Base-by-base conservation (phyloP, 2,113 vertebrate genomes). In the Mesitornis unicolor region DNA sequence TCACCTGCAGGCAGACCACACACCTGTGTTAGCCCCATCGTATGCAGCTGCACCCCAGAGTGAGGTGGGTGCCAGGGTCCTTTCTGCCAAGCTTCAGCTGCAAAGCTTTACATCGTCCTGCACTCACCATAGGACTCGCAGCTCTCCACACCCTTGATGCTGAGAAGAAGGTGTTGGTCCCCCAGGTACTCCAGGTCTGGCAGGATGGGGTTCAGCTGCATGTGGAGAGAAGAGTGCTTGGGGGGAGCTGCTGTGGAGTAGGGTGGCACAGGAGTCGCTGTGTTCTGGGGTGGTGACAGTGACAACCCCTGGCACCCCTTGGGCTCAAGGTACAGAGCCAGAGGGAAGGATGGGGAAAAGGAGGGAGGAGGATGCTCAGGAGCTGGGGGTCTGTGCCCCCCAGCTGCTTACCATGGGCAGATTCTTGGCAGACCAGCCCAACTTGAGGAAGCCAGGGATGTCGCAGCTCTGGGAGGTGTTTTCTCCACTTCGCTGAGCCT, bases 41-140 rank as follows among this genome's bases (percentile, higher is more conserved):
- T 16, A 21, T 4, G 57, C n/a, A 19, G 48, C 25, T 2, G 45
- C 60, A 20, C 29, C 29, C 6, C 1, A 0, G 43, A 36, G 35
- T 3, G 0, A 6, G 25, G 33, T 10, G 18, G 12, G 31, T 47
- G 48, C 45, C 19, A 6, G 19, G 7, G 5, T 84, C 15, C 53
- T 26, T 64, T 13, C 43, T n/a, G 63, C 53, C 67, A 2, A 81
- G 40, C 40, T 81, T 16, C 57, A 48, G 47, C 47, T 40, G 22
- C 57, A 51, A 25, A 73, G 6, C 70, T n/a, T n/a, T n/a, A n/a
- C 47, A 67, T 59, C 35, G 0, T 10, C 56, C 56, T 2, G 0
- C 42, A 96, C 96, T 12, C 61, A 99, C 99, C 99, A 1, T 99
- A 99, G 74, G 99, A 99, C 95, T 99, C 99, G n/a, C 98, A 99